These are phyloP conservation scores for Telmatherina bonti DNA, from an alignment of 2,797 vertebrate genomes.

Conservation along the genomic window DNA sequence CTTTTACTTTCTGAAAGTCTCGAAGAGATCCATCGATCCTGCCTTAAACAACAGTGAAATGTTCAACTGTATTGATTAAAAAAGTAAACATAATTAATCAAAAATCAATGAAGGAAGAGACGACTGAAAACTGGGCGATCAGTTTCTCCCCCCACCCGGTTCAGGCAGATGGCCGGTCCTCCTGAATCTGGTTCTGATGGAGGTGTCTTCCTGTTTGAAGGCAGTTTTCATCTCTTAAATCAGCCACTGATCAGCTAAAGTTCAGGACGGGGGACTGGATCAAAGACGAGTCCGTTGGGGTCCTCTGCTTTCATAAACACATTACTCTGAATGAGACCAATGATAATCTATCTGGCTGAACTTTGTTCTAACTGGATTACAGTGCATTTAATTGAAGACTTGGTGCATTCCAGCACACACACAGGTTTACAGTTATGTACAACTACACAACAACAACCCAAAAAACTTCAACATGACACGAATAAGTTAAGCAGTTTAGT, in stretches of 20 bases:
- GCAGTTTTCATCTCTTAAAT: neutral
- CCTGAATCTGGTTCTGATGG: neutral
- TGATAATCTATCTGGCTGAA: neutral
- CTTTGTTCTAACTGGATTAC: neutral
- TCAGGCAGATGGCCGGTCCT: too few species aligned
- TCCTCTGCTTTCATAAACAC: neutral
- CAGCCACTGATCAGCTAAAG: neutral
- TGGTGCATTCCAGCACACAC: neutral
- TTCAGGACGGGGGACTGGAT: neutral
- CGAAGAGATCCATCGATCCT: constrained; percentile 20
- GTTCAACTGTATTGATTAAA: constrained; percentile 40
- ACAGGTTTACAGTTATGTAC: neutral
- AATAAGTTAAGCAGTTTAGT: constrained; percentile 67
- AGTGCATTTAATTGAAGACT: neutral
- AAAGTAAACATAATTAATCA: constrained; percentile 4
- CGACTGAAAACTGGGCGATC: neutral
- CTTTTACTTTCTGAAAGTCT: constrained; percentile 7
- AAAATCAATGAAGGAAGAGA: constrained; percentile 45
- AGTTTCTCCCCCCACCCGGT: neutral
- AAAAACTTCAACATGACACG: constrained; percentile 23
- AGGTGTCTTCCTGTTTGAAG: neutral
- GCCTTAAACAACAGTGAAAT: constrained; percentile 5
- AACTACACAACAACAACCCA: constrained; percentile 25
- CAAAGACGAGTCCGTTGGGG: neutral
- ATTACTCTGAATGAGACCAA: neutral